Percentiles rank a stretch among this genome's conserved stretches.
Conservation (phyloP, 2,113 vertebrate genomes). For the Oryzias celebensis region DNA sequence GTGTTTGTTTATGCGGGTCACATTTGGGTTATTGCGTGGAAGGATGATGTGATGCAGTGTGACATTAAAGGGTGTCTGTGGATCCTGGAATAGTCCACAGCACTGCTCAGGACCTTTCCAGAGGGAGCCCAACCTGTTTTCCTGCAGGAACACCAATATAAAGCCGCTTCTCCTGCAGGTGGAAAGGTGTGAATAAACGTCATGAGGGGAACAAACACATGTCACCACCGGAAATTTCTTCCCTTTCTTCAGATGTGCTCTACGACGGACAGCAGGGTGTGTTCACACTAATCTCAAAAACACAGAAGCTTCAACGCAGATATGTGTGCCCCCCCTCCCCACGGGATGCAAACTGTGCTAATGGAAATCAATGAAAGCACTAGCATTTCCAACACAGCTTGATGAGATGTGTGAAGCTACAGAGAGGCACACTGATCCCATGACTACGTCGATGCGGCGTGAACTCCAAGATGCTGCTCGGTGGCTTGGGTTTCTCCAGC, state of each 20-base stretch:
- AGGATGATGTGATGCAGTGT: conserved; percentile 67
- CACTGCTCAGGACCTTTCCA: conserved; percentile 8
- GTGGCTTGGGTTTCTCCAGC: too few relatives aligned
- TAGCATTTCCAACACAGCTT: conserved; percentile 70
- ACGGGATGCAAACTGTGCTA: conserved; percentile 47
- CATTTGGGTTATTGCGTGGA: conserved; percentile 34
- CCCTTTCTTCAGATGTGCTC: not conserved
- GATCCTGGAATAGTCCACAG: conserved; percentile 53
- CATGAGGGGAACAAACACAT: conserved; percentile 26
- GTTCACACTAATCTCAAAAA: conserved; percentile 29
- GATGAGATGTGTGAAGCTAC: conserved; percentile 68
- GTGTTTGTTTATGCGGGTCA: too few relatives aligned
- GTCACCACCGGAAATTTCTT: not conserved
- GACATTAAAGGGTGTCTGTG: conserved; percentile 66
- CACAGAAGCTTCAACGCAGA: not conserved
- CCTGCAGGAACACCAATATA: conserved; percentile 7
- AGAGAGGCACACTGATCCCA: conserved; percentile 57
- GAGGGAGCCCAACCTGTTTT: conserved; percentile 24
- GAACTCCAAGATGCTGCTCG: conserved; percentile 14
- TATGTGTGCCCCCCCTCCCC: conserved; percentile 3
- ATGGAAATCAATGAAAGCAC: conserved; percentile 76
- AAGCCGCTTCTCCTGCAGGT: conserved; percentile 18
- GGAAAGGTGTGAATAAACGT: conserved; percentile 30
- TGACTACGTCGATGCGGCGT: conserved; percentile 35
- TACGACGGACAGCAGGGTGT: not conserved